phyloP scores from a whole-genome alignment of 1,140 invertebrate genomes.

The Drosophila simulans region DNA sequence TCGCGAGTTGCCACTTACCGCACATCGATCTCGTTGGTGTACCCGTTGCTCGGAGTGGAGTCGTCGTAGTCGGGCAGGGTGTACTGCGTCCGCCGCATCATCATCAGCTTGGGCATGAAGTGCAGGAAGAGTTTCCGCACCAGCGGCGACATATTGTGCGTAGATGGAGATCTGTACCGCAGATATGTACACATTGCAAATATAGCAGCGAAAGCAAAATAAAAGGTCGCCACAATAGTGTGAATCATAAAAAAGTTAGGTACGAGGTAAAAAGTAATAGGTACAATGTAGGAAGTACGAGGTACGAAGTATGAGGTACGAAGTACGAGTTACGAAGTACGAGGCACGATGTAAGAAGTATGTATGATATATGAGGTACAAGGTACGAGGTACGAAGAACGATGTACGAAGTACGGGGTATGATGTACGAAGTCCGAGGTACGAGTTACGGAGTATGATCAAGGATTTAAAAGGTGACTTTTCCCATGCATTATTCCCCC shows the following conservation, averaged over 20 bases:
- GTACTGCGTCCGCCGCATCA: slow-evolving; percentile 95
- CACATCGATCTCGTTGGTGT: slow-evolving; percentile 91
- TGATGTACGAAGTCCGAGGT: too few relatives aligned
- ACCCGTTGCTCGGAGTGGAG: slow-evolving; percentile 90
- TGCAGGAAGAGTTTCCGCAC: slow-evolving; percentile 94
- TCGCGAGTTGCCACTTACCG: slow-evolving; percentile 86
- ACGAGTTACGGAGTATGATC: too few relatives aligned
- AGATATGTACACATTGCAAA: slow-evolving; percentile 21
- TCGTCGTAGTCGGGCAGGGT: slow-evolving; percentile 92
- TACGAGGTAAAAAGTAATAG: too few relatives aligned
- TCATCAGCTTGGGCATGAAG: slow-evolving; percentile 94
- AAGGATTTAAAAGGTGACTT: background rate
- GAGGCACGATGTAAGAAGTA: too few relatives aligned
- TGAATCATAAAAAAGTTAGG: too few relatives aligned
- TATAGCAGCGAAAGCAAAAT: background rate
- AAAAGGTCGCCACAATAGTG: background rate
- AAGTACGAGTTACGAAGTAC: too few relatives aligned
- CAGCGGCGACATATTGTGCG: slow-evolving; percentile 97
- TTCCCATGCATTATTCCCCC: background rate
- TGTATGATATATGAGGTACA: too few relatives aligned
- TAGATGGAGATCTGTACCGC: slow-evolving; percentile 94
- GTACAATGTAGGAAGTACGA: too few relatives aligned
- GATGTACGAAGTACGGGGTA: too few relatives aligned
- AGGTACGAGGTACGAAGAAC: too few relatives aligned
- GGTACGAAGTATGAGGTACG: too few relatives aligned